Evolutionary conservation across 2,113 vertebrate genomes (phyloP).

Genomic region (Ardeotis arabs): DNA sequence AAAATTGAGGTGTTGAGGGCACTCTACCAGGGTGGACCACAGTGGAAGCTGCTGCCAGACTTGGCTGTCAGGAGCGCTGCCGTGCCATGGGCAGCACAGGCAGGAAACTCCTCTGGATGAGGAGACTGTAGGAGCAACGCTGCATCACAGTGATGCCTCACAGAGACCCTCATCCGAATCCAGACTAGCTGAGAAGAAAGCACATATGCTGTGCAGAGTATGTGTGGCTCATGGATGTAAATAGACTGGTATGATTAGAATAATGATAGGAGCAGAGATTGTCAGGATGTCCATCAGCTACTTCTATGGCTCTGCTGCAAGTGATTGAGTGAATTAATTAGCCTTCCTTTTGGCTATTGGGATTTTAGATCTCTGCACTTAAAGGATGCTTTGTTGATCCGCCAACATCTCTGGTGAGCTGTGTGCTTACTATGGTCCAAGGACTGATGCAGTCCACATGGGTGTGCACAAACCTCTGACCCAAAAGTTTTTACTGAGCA

Average conservation of each 20-base stretch:
- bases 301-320: not conserved
- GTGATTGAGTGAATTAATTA: not conserved
- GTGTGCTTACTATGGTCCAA: not conserved
- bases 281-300: not conserved
- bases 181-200: not conserved
- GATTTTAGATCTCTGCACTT: not conserved
- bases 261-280: not conserved
- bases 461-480: not conserved
- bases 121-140: not conserved
- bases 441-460: not conserved
- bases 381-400: not conserved
- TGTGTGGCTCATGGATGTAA: not conserved
- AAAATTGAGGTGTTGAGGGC: not conserved
- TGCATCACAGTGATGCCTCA: not conserved
- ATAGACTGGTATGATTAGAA: not conserved
- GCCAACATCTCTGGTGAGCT: not conserved
- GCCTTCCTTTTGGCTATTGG: fast-evolving
- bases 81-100: not conserved
- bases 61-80: not conserved
- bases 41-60: not conserved
- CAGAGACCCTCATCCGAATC: not conserved
- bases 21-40: not conserved
- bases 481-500: not conserved
- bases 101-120: not conserved
- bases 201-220: not conserved